These are phyloP conservation scores for Poeciliopsis infans DNA, from an alignment of 2,797 vertebrate genomes.

Conservation along the genomic window DNA sequence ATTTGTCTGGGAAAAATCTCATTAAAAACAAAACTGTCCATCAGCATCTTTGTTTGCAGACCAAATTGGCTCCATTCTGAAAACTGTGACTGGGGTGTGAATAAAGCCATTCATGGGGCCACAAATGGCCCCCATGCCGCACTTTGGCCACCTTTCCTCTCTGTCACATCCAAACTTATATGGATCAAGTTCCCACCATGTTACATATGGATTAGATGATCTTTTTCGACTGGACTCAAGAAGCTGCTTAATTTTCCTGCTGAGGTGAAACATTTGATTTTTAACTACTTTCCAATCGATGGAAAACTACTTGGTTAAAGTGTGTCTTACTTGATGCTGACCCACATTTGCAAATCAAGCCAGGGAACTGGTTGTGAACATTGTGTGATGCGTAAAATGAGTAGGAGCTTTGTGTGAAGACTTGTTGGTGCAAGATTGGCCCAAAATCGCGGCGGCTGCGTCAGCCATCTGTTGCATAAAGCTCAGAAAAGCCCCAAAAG, in stretches of 20 bases:
- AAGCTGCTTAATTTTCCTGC: not conserved
- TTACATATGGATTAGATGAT: not conserved
- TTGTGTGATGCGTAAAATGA: slow-evolving; percentile 45
- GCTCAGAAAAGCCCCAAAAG: slow-evolving; percentile 16
- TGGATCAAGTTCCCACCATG: not conserved
- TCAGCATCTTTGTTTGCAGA: not conserved
- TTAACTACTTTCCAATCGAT: not conserved
- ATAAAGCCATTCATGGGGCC: not conserved
- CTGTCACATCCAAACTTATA: not conserved
- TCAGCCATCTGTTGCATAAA: slow-evolving; percentile 66
- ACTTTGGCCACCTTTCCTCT: not conserved
- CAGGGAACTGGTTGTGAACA: slow-evolving; percentile 23
- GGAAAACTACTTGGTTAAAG: not conserved
- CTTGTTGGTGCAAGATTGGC: slow-evolving; percentile 45
- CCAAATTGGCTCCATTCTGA: not conserved
- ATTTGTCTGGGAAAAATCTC: not conserved
- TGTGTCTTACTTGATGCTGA: slow-evolving; percentile 17
- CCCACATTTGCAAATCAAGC: slow-evolving; percentile 29
- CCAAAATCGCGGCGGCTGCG: slow-evolving; percentile 25
- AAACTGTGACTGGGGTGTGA: not conserved
- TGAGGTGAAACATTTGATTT: not conserved
- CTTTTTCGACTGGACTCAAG: not conserved
- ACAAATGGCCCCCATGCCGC: not conserved
- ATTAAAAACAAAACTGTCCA: not conserved
- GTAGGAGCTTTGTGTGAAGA: slow-evolving; percentile 54